Evolutionary conservation across 1,140 invertebrate genomes (phyloP), one percentile per base, ranked within the genome.

Genomic region (Aphaenogaster floridana): DNA sequence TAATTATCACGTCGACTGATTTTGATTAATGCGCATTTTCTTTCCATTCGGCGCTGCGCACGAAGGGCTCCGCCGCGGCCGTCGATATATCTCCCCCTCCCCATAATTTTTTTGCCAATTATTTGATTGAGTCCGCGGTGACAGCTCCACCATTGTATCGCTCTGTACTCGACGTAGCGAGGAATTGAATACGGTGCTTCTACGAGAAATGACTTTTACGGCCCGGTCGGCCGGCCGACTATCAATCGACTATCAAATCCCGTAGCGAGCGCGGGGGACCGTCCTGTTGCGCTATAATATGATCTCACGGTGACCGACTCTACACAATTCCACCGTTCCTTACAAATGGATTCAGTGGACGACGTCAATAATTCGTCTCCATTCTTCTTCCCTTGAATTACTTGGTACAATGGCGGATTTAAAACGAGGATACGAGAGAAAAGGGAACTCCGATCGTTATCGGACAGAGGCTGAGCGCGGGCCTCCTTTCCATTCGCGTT

Each of bases 361-460:
- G 89, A 34, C 61, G 88, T 63, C 68, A 74, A 87, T 87, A 89
- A 90, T 90, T 87, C 84, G 61, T 54, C 39, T 69, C 72, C 17
- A 64, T 85, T 74, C 61, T 39, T 39, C 34, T 6, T 54, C 61
- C 13, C 76, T 86, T 68, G 74, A 86, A 68, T 50, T 50, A 61
- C 54, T 34, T 28, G n/a, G 57, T 74, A 90, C 83, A 90, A 90
- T 90, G 42, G 88, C 21, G 59, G 50, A 71, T 74, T 88, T 83
- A 78, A 64, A 89, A 76, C 17, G 68, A 15, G 57, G 59, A 57
- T 54, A 77, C n/a, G 78, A 17, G 28, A 50, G 36, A 61, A 54
- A 45, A 57, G 36, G 57, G 63, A 84, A 84, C 66, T 84, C 78
- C 88, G 85, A 90, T 90, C 89, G 88, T 90, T 90, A 90, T 84